Evolutionary conservation across 2,888 invertebrate species (phyloP).

Genomic region (Conus canariensis): DNA sequence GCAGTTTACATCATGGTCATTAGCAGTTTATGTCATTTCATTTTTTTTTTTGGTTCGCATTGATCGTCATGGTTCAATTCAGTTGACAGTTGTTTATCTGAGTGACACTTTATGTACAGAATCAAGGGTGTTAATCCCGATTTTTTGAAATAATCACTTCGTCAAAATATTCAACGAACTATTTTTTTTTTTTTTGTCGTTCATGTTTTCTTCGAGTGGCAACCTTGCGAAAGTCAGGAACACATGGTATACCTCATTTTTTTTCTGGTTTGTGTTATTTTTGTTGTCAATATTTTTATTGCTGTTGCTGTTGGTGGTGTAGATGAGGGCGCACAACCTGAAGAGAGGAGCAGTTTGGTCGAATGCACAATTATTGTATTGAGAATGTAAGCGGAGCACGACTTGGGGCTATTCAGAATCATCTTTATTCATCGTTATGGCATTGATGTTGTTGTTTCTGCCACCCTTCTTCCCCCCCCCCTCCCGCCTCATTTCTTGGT

Average conservation of each 20-base stretch:
- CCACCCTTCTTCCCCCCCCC: not conserved
- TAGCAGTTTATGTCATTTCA: not conserved
- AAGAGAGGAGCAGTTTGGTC: not conserved
- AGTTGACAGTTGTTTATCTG: not conserved
- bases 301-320: not conserved
- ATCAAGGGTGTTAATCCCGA: not conserved
- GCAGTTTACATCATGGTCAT: not conserved
- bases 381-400: not conserved
- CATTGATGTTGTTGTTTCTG: not conserved
- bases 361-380: not conserved
- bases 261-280: not conserved
- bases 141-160: not conserved
- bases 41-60: not conserved
- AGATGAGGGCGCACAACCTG: not conserved
- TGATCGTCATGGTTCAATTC: not conserved
- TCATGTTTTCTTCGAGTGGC: not conserved
- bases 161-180: not conserved
- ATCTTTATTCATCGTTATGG: not conserved
- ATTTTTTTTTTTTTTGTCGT: not conserved
- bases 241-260: conserved; percentile 12
- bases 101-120: not conserved
- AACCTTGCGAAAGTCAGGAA: not conserved
- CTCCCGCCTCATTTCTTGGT: not conserved
- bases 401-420: too few relatives aligned
- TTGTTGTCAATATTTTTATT: not conserved